Evolutionary conservation across 2,113 vertebrate genomes (phyloP).

Genomic region (Gymnorhina tibicen): DNA sequence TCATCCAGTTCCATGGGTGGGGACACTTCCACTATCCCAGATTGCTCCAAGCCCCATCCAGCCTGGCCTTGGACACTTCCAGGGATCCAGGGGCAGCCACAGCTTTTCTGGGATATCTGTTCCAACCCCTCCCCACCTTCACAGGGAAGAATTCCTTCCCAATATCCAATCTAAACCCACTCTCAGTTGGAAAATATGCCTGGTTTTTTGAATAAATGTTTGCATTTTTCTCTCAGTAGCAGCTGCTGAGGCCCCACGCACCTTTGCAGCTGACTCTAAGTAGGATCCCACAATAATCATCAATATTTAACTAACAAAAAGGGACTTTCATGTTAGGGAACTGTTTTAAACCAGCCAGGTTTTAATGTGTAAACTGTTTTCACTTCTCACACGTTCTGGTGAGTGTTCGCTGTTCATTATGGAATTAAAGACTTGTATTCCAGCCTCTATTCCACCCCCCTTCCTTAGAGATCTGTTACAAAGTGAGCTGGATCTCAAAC

Average conservation of each 20-base stretch:
- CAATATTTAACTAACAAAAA: not conserved
- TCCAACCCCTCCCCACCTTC: not conserved
- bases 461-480: not conserved
- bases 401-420: not conserved
- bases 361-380: not conserved
- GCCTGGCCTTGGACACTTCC: not conserved
- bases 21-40: not conserved
- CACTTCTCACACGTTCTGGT: not conserved
- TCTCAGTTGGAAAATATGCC: not conserved
- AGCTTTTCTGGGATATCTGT: not conserved
- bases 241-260: not conserved
- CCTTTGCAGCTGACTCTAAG: not conserved
- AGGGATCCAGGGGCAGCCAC: not conserved
- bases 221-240: not conserved
- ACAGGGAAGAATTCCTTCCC: not conserved
- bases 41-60: fast-evolving
- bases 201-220: not conserved
- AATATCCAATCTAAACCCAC: not conserved
- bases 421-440: not conserved
- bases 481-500: not conserved
- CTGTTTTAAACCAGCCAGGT: not conserved
- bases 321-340: not conserved
- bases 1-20: not conserved
- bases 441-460: not conserved
- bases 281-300: not conserved